Evolutionary conservation across 2,797 vertebrate species (phyloP).

Genomic region (Fistularia commersonii): DNA sequence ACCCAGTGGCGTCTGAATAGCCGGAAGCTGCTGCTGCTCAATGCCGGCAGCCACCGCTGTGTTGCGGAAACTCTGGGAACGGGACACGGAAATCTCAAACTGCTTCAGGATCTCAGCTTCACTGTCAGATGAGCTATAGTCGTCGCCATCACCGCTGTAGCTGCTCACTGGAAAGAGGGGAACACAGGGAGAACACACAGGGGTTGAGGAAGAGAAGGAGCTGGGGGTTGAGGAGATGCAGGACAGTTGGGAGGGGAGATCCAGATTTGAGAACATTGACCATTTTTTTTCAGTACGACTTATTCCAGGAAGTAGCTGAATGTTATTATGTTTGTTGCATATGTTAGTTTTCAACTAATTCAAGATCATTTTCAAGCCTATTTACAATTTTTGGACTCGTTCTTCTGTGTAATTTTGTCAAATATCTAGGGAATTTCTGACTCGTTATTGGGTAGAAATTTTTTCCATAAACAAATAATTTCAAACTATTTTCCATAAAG

Average conservation of each 20-base stretch:
- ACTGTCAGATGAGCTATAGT: constrained; percentile 72
- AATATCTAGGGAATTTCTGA: too few relatives aligned
- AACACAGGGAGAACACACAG: constrained; percentile 29
- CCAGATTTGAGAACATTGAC: background rate
- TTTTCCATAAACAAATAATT: too few relatives aligned
- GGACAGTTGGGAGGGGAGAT: constrained; percentile 6
- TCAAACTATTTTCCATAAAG: too few relatives aligned
- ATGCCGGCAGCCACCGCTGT: constrained; percentile 24
- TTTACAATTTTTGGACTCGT: too few relatives aligned
- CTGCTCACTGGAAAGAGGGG: constrained; percentile 68
- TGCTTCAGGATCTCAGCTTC: constrained; percentile 80
- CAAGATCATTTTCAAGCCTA: too few relatives aligned
- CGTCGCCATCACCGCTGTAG: constrained; percentile 60
- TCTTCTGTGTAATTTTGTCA: too few relatives aligned
- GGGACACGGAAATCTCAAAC: constrained; percentile 82
- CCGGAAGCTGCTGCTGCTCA: constrained; percentile 31
- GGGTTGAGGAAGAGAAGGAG: constrained; percentile 12
- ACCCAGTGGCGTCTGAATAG: constrained; percentile 28
- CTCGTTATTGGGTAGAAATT: too few relatives aligned
- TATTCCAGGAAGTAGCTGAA: too few relatives aligned
- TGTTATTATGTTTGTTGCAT: too few relatives aligned
- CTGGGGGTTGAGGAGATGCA: constrained; percentile 12
- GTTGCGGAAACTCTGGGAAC: constrained; percentile 77
- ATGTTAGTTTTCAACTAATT: too few relatives aligned
- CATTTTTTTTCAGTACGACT: too few relatives aligned